Conservation (phyloP, 2,888 invertebrate genomes). For the Byasa hedistus region DNA sequence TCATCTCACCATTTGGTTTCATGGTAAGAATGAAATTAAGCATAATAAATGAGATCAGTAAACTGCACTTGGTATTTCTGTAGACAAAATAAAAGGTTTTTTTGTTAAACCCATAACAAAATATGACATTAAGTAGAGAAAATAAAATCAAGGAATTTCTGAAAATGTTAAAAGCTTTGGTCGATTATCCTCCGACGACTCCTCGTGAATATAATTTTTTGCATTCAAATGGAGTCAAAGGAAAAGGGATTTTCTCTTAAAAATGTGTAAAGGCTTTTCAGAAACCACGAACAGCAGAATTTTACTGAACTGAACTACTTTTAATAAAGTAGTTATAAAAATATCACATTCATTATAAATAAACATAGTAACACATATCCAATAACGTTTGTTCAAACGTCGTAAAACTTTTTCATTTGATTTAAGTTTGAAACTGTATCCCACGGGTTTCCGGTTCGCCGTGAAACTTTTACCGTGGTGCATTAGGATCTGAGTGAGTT, state of each 20-base stretch:
- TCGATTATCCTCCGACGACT: too few species aligned
- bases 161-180: too few species aligned
- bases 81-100: too few species aligned
- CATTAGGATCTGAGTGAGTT: conserved; percentile 18
- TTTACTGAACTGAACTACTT: not conserved
- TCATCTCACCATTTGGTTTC: too few species aligned
- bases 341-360: not conserved
- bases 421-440: conserved; percentile 20
- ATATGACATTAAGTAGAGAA: too few species aligned
- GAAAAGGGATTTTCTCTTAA: not conserved
- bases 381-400: conserved; percentile 3
- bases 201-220: too few species aligned
- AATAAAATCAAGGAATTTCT: too few species aligned
- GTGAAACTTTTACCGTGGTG: conserved; percentile 16
- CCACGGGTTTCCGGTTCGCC: conserved; percentile 3
- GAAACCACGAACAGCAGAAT: not conserved
- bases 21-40: too few species aligned
- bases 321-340: not conserved
- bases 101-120: too few species aligned
- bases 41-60: too few species aligned
- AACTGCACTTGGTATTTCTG: too few species aligned
- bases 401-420: conserved; percentile 19
- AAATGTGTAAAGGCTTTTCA: not conserved
- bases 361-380: not conserved
- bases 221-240: too few species aligned